Conservation (phyloP, 2,797 vertebrate species). For the Psittacula echo region DNA sequence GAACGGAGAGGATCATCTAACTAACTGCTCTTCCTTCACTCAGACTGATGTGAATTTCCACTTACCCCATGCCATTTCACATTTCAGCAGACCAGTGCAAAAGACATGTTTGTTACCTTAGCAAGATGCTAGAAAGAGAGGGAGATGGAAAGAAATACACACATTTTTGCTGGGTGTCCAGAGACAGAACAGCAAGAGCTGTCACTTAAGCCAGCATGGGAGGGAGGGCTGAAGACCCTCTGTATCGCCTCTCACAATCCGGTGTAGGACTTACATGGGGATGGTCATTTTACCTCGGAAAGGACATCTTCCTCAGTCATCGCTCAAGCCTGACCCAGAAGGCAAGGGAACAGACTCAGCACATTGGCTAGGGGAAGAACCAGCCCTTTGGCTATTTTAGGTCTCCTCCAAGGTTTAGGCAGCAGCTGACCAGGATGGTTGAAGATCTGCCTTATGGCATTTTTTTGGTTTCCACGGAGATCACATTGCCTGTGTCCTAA, state of each 20-base stretch:
- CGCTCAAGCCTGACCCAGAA: background rate
- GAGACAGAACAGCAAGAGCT: background rate
- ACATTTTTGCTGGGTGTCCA: background rate
- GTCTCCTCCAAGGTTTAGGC: background rate
- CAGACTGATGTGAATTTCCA: background rate
- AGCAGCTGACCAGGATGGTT: background rate
- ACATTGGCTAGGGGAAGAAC: background rate
- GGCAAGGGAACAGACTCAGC: background rate
- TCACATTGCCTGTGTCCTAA: background rate
- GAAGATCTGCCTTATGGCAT: background rate
- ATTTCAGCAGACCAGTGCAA: background rate
- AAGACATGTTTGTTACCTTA: background rate
- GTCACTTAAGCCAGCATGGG: background rate
- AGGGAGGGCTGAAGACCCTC: background rate
- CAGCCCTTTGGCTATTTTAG: background rate
- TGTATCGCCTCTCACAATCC: background rate
- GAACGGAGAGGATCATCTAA: background rate
- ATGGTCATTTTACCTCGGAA: background rate
- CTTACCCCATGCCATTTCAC: fast-evolving
- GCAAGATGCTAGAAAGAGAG: background rate
- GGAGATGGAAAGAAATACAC: background rate
- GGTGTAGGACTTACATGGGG: background rate
- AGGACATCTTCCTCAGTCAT: background rate
- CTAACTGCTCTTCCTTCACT: background rate
- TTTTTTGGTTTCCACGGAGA: background rate